Evolutionary conservation across 2,113 vertebrate genomes (phyloP), one percentile per base, ranked within the genome.

Genomic region (Noturus placidus): DNA sequence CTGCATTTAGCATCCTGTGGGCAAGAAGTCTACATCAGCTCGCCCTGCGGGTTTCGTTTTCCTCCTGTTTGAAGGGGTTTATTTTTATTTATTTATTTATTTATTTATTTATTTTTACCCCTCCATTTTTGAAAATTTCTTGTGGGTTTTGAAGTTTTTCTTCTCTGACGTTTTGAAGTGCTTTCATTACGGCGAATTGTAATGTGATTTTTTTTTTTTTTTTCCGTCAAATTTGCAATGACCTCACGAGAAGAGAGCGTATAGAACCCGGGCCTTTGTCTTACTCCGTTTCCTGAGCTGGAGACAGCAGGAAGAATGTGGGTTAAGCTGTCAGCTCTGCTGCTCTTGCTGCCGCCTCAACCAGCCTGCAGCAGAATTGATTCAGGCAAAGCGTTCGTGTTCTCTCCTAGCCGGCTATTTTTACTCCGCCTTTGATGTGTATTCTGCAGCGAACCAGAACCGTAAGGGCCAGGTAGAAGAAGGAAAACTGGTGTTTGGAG

Each of bases 381-480:
- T 91, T 87, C 86, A 87, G 84, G 84, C 87, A 87, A 89, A 89
- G 86, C 86, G 90, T 89, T 86, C 42, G 83, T 80, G 72, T 91
- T 91, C 92, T 56, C 50, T 83, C 78, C 87, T 86, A 87, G 82
- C 78, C 59, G 91, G 88, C 89, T 87, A 81, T 92, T 84, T 91
- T 91, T 89, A 70, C 87, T 11, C 70, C 76, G 76, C 35, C 87
- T 92, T 90, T 92, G 87, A 92, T 93, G 92, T 82, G 38, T 72
- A 89, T 19, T 81, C 79, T 87, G 90, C 86, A 33, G 82, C 88
- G 79, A 82, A 88, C 76, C 59, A 59, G 85, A 72, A 54, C 87
- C 85, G 83, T 91, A 89, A 86, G 86, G 89, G 90, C 69, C 81
- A 77, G 89, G 90, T 88, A 91, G 92, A 92, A 92, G 82, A 90